Conservation (phyloP, 2,888 invertebrate species). For the Noctua janthe region DNA sequence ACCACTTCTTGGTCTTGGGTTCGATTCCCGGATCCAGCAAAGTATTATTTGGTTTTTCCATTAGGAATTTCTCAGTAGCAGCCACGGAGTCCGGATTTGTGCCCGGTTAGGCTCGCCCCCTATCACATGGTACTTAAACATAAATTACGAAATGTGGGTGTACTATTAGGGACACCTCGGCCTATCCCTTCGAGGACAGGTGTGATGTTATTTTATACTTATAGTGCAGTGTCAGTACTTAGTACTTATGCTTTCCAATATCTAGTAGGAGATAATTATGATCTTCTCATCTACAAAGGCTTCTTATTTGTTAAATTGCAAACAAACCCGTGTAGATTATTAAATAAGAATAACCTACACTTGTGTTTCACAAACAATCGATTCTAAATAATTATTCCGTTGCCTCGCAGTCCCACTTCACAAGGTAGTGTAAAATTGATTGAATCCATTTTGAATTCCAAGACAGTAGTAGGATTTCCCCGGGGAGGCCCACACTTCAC, state of each 20-base stretch:
- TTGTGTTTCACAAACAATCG: background rate
- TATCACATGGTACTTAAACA: no score
- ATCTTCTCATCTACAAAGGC: background rate
- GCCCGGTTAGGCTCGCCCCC: no score
- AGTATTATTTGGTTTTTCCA: no score
- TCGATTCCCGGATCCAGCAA: no score
- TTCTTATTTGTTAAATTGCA: background rate
- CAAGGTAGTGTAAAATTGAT: constrained; percentile 56
- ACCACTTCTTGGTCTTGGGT: background rate
- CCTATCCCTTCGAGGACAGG: no score
- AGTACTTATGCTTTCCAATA: background rate
- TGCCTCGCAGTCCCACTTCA: background rate
- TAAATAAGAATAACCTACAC: background rate
- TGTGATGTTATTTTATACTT: no score
- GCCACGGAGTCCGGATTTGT: no score
- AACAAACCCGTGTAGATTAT: background rate
- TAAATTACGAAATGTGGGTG: no score
- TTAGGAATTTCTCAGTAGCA: no score
- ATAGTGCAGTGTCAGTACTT: background rate
- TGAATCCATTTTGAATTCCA: constrained; percentile 68
- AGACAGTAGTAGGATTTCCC: constrained; percentile 74
- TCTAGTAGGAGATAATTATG: background rate
- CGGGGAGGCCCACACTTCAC: constrained; percentile 62
- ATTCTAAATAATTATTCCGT: background rate
- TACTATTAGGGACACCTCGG: no score